Conservation (phyloP, 2,113 vertebrate genomes). For the Coturnix japonica region DNA sequence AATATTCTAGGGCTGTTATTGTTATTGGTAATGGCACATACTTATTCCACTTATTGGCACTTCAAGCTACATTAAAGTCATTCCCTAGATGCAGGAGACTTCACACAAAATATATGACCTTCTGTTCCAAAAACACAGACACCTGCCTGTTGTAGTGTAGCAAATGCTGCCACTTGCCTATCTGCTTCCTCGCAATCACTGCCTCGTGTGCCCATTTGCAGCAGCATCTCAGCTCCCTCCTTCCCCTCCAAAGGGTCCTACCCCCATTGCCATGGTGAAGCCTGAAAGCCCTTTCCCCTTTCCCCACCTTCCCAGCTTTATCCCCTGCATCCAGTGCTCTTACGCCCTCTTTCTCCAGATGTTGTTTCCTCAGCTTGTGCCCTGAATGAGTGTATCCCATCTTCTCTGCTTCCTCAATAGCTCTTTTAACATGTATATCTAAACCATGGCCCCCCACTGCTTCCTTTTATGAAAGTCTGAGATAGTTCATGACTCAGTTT, state of each 20-base stretch:
- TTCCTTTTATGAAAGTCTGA: background rate
- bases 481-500: background rate
- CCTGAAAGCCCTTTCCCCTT: background rate
- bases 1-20: conserved; percentile 38
- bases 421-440: background rate
- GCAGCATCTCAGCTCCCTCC: background rate
- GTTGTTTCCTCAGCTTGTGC: background rate
- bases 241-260: background rate
- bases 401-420: background rate
- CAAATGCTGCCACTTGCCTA: background rate
- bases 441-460: rapidly evolving
- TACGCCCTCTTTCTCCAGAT: background rate
- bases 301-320: background rate
- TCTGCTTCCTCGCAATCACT: background rate
- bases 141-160: background rate
- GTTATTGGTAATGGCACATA: conserved; percentile 48
- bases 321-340: background rate
- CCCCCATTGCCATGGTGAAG: background rate
- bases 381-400: background rate
- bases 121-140: conserved; percentile 18
- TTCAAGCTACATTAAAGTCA: conserved; percentile 47
- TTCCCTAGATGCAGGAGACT: background rate
- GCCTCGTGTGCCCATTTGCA: background rate
- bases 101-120: conserved; percentile 33
- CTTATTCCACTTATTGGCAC: conserved; percentile 21